These are phyloP conservation scores for Presbytis comata DNA, from an alignment of 2,797 vertebrate genomes.

Conservation along the genomic window DNA sequence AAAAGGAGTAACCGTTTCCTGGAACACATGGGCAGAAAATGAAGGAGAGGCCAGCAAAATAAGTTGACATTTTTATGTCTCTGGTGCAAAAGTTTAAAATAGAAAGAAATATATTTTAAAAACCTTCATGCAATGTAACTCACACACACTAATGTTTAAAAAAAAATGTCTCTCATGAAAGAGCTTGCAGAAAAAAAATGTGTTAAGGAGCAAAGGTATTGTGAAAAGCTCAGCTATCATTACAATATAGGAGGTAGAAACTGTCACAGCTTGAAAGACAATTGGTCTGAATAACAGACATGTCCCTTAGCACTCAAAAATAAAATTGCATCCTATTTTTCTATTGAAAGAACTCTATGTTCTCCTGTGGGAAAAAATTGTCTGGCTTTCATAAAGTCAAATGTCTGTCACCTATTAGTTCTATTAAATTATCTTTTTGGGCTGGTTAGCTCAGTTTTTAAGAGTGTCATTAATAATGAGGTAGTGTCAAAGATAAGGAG, in stretches of 20 bases:
- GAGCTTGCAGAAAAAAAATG: neutral
- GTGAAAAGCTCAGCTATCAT: neutral
- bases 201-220: neutral
- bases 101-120: neutral
- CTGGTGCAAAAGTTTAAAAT: neutral
- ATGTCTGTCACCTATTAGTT: neutral
- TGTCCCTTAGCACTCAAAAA: neutral
- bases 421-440: slow-evolving; percentile 18
- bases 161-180: neutral
- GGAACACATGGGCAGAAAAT: neutral
- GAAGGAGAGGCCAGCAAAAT: neutral
- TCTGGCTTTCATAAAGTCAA: slow-evolving; percentile 31
- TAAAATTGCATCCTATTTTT: slow-evolving; percentile 1
- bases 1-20: neutral
- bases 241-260: neutral
- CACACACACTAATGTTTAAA: neutral
- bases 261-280: slow-evolving; percentile 14
- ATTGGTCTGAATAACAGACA: slow-evolving; percentile 19
- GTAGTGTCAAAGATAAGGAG: neutral
- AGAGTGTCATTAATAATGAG: neutral
- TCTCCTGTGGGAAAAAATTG: neutral
- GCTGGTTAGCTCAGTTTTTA: neutral
- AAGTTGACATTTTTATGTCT: neutral
- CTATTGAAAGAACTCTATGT: slow-evolving; percentile 4
- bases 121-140: neutral